A percentile compares a stretch with the other conserved stretches of the same genome.
Conservation (phyloP, 2,888 invertebrate genomes). For the Tuta absoluta region DNA sequence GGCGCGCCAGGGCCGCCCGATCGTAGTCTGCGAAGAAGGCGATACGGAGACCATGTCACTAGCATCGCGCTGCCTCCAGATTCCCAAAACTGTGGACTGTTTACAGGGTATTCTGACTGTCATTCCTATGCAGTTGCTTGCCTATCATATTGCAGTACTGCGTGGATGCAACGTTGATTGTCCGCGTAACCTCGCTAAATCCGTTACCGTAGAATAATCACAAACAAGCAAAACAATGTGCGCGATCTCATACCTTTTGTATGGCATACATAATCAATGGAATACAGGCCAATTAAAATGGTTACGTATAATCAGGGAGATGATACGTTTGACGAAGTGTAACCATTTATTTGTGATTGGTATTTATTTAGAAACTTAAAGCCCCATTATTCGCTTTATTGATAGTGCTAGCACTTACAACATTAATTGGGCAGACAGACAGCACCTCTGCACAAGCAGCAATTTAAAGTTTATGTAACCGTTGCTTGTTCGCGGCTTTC, state of each 20-base stretch:
- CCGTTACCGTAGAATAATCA: slow-evolving; percentile 96
- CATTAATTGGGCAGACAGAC: background rate
- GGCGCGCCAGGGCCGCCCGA: slow-evolving; percentile 95
- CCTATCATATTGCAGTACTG: slow-evolving; percentile 98
- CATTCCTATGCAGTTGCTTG: slow-evolving; percentile 98
- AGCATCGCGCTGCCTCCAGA: slow-evolving; percentile 89
- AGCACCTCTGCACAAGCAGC: background rate
- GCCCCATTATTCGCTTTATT: background rate
- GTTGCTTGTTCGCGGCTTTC: slow-evolving; percentile 8
- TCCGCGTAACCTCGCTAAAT: slow-evolving; percentile 99
- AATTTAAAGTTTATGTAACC: slow-evolving; percentile 12
- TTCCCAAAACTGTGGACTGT: slow-evolving; percentile 98
- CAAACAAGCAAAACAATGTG: slow-evolving; percentile 4
- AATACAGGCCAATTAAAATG: background rate
- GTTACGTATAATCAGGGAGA: background rate
- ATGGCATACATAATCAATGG: slow-evolving; percentile 1
- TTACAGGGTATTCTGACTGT: slow-evolving; percentile 97
- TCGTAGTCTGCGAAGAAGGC: slow-evolving; percentile 97
- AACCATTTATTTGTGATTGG: background rate
- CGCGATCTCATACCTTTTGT: slow-evolving; percentile 20
- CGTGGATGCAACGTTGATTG: slow-evolving; percentile 98
- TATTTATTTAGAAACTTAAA: background rate
- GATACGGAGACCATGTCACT: slow-evolving; percentile 92
- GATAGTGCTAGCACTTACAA: background rate
- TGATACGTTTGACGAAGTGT: background rate